phyloP scores from a whole-genome alignment of 37 sponge, comb jelly and placozoan species.

The Beroe ovata region DNA sequence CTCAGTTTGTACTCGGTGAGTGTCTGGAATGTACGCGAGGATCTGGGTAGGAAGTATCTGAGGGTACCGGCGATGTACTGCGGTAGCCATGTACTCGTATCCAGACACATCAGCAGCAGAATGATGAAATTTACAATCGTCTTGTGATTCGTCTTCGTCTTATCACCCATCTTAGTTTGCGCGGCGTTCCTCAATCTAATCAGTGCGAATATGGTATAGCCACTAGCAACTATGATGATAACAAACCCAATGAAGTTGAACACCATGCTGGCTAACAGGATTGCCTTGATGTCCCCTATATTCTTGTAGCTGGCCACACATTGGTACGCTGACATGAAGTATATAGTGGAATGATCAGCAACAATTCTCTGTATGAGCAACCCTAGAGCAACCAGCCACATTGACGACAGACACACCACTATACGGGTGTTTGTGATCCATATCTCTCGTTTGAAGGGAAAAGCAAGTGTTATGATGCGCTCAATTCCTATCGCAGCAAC shows the following conservation, averaged over 20 bases:
- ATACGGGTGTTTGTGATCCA: constrained; percentile 1
- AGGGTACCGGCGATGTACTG: constrained; percentile 22
- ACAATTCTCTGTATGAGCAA: constrained; percentile 1
- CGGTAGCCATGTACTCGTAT: constrained; percentile 48
- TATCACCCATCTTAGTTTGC: constrained; percentile 38
- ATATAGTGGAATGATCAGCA: neutral
- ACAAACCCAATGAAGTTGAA: constrained; percentile 29
- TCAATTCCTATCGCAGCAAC: constrained; percentile 55
- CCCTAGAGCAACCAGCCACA: neutral
- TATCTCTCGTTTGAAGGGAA: constrained; percentile 34
- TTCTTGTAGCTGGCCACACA: constrained; percentile 31
- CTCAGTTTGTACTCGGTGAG: constrained; percentile 33
- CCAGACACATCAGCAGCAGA: constrained; percentile 29
- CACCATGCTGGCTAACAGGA: neutral
- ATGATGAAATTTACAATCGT: constrained; percentile 1
- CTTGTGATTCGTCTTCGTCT: constrained; percentile 15
- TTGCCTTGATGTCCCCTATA: neutral
- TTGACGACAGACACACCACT: neutral
- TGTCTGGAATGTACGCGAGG: neutral
- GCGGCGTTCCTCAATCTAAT: neutral
- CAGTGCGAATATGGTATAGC: constrained; percentile 4
- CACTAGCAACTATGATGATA: constrained; percentile 27
- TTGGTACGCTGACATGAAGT: constrained; percentile 41
- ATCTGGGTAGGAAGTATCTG: constrained; percentile 26
- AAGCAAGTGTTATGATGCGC: constrained; percentile 22